These are phyloP conservation scores for Hydractinia echinata DNA, from an alignment of 30 jellyfish, hydroid and myxozoan genomes.

Conservation along the genomic window DNA sequence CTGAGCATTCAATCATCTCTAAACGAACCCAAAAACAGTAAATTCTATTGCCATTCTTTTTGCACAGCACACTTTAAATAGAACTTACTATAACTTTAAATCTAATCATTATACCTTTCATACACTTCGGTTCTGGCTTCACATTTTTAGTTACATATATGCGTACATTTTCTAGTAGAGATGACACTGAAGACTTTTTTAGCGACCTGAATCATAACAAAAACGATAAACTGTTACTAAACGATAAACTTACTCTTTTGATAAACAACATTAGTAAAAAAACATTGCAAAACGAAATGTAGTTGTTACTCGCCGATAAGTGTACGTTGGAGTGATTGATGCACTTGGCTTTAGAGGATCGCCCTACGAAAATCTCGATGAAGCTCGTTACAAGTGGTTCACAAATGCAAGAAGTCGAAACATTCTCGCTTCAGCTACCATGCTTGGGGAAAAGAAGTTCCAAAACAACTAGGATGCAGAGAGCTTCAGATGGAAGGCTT, in stretches of 20 bases:
- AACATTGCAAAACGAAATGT: no score
- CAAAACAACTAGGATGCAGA: no score
- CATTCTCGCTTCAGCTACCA: no score
- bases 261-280: no score
- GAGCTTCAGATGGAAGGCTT: no score
- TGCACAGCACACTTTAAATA: neutral
- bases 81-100: neutral
- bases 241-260: neutral
- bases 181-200: constrained; percentile 30
- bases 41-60: neutral
- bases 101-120: constrained; percentile 71
- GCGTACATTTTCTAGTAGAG: constrained; percentile 40
- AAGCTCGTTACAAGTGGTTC: no score
- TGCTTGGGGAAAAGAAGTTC: no score
- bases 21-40: constrained; percentile 5
- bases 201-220: constrained; percentile 40
- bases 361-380: no score
- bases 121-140: constrained; percentile 70
- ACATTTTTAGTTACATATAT: constrained; percentile 65
- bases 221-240: neutral
- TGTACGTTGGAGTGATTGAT: no score
- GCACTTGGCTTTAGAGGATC: no score
- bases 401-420: no score
- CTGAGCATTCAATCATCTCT: constrained; percentile 79
- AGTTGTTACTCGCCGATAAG: no score